These are phyloP conservation scores for Oppia nitens DNA, from an alignment of 1,140 invertebrate genomes.

Conservation along the genomic window DNA sequence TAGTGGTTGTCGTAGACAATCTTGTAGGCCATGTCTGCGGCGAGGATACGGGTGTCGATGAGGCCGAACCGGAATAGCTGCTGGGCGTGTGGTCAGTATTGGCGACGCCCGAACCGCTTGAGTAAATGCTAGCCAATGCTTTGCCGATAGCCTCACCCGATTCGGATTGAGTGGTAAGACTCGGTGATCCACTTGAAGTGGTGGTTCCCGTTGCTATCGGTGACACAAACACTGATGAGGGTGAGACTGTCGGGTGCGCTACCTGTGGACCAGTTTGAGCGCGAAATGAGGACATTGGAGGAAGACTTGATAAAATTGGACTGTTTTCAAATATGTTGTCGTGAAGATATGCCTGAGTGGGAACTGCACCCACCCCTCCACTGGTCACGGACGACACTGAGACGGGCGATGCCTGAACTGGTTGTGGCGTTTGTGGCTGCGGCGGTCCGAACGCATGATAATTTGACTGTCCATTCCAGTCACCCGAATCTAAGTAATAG, in stretches of 20 bases:
- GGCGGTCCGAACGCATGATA: background rate
- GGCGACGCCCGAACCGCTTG: background rate
- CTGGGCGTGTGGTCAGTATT: background rate
- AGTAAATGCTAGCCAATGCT: conserved; percentile 38
- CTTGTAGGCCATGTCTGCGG: conserved; percentile 1
- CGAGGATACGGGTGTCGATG: conserved; percentile 3
- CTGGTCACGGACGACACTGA: background rate
- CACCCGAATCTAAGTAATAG: background rate
- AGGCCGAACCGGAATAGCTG: background rate
- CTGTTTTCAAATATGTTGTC: background rate
- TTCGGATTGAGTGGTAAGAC: conserved; percentile 31
- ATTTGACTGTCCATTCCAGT: background rate
- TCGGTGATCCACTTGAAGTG: conserved; percentile 31
- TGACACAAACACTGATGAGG: conserved; percentile 5
- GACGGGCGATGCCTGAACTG: background rate
- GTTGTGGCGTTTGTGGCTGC: background rate
- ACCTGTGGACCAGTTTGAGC: conserved; percentile 28
- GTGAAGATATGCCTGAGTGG: background rate
- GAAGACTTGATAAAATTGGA: conserved; percentile 42
- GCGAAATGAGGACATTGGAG: conserved; percentile 83
- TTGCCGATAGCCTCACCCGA: conserved; percentile 56
- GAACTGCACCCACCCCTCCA: background rate
- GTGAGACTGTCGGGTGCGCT: conserved; percentile 13
- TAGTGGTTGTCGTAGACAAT: background rate
- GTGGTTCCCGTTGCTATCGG: conserved; percentile 15